These are phyloP conservation scores for Macrochelys suwanniensis DNA, from an alignment of 2,797 vertebrate genomes.

Conservation along the genomic window DNA sequence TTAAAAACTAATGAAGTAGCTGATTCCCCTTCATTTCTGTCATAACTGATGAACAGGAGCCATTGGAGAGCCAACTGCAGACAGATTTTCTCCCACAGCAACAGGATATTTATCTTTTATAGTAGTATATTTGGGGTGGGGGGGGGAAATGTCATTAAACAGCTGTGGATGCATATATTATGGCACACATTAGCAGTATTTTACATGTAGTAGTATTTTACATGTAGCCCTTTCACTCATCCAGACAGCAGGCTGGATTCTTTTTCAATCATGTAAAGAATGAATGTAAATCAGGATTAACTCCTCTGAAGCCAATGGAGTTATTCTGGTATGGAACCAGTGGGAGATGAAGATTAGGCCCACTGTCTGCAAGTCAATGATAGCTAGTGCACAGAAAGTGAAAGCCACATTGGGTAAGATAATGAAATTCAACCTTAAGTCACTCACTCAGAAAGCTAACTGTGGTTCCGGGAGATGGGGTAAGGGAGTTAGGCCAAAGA, in stretches of 20 bases:
- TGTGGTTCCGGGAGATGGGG: rapidly evolving
- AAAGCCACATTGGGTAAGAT: not conserved
- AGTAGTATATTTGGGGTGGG: not conserved
- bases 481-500: not conserved
- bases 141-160: not conserved
- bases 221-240: not conserved
- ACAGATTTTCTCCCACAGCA: not conserved
- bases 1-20: not conserved
- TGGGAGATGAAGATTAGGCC: not conserved
- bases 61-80: not conserved
- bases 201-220: not conserved
- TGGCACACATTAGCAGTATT: not conserved
- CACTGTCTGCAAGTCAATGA: not conserved
- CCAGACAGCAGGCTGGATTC: not conserved
- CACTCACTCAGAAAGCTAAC: not conserved
- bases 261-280: not conserved
- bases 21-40: not conserved
- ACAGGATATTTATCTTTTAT: not conserved
- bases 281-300: not conserved
- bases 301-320: not conserved
- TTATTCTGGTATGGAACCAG: rapidly evolving
- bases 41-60: not conserved
- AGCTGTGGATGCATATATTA: not conserved
- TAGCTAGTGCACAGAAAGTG: not conserved
- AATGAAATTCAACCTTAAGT: not conserved